These are phyloP conservation scores for Tipula unca DNA, from an alignment of 2,888 invertebrate species.

Conservation along the genomic window DNA sequence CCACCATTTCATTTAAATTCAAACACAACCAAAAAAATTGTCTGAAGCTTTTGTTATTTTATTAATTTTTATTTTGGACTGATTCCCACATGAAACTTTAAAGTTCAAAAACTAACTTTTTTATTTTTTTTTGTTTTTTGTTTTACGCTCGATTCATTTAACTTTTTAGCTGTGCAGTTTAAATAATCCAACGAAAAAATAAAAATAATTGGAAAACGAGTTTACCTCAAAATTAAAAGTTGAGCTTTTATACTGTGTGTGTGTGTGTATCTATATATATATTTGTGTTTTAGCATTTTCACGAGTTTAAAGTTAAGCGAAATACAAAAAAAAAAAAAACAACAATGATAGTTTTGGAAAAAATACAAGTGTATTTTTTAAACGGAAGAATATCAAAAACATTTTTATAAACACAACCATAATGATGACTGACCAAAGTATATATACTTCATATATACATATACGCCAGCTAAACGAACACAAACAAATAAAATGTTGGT, in stretches of 20 bases:
- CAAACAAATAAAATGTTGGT: neutral
- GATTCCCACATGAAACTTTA: slow-evolving; percentile 8
- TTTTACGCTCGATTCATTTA: slow-evolving; percentile 14
- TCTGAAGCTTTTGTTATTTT: slow-evolving; percentile 2
- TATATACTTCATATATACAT: neutral
- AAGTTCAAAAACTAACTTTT: slow-evolving; percentile 3
- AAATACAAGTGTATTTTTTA: neutral
- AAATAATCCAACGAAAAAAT: neutral
- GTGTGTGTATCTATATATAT: neutral
- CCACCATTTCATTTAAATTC: neutral
- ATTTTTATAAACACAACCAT: neutral
- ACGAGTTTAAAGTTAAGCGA: neutral
- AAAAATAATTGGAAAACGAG: neutral
- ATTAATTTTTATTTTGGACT: slow-evolving; percentile 8
- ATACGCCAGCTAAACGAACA: neutral
- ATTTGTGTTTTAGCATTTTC: neutral
- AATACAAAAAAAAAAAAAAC: neutral
- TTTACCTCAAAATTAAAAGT: slow-evolving; percentile 8
- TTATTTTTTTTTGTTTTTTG: neutral
- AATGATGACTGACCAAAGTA: neutral
- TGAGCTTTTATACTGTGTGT: neutral
- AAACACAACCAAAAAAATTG: neutral
- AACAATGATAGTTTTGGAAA: neutral
- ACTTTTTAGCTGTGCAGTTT: slow-evolving; percentile 14
- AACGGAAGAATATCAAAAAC: neutral